Evolutionary conservation across 2,113 vertebrate species (phyloP).

Genomic region (Etheostoma cragini): DNA sequence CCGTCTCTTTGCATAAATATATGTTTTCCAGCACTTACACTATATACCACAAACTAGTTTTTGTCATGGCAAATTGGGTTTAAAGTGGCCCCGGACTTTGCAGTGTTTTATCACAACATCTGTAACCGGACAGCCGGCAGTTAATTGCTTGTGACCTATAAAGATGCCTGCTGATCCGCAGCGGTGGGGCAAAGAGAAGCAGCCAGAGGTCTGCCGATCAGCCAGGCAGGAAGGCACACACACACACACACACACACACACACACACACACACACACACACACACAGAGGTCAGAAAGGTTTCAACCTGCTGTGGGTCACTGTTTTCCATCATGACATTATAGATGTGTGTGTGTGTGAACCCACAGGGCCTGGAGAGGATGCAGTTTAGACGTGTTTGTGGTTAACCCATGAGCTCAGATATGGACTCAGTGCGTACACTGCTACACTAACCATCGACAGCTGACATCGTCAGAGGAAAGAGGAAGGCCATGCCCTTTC

Average conservation of each 20-base stretch:
- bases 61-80: background rate
- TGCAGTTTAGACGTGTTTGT: conserved; percentile 32
- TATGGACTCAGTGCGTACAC: conserved; percentile 25
- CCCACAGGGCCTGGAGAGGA: conserved; percentile 24
- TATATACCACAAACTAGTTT: background rate
- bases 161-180: conserved; percentile 49
- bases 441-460: conserved; percentile 23
- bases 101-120: background rate
- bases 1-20: background rate
- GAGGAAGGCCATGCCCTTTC: conserved; percentile 35
- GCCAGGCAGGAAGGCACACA: conserved; percentile 6
- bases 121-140: conserved; percentile 35
- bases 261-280: background rate
- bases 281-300: background rate
- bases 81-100: background rate
- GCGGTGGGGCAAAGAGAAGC: conserved; percentile 15
- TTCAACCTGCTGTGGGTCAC: conserved; percentile 2
- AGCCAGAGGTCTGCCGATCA: conserved; percentile 48
- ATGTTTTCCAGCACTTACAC: background rate
- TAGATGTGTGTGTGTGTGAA: conserved; percentile 5
- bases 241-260: background rate
- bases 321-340: conserved; percentile 24
- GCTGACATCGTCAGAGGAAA: conserved; percentile 20
- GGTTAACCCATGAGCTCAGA: conserved; percentile 39
- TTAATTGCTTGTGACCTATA: conserved; percentile 55